phyloP scores from a whole-genome alignment of 1,140 invertebrate genomes.

The Bombus confusus region DNA sequence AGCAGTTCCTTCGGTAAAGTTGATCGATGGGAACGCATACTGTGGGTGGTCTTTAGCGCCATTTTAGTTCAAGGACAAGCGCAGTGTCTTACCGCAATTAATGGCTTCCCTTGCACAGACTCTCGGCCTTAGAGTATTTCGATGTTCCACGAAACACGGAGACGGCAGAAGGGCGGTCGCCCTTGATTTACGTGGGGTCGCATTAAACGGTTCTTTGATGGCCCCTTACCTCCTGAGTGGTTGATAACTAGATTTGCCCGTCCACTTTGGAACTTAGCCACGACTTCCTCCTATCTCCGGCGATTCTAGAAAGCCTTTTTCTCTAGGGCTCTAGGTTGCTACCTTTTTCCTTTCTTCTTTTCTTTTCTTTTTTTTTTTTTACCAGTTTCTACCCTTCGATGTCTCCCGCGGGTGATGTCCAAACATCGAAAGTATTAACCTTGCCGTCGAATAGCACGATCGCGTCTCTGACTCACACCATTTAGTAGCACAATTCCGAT shows the following conservation, averaged over 20 bases:
- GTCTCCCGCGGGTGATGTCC: background rate
- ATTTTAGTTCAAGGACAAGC: constrained; percentile 62
- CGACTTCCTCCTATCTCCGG: constrained; percentile 46
- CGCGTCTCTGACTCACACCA: background rate
- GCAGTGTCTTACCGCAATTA: constrained; percentile 59
- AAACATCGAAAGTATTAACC: background rate
- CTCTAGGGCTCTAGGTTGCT: constrained; percentile 3
- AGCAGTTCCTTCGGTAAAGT: background rate
- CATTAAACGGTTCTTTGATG: constrained; percentile 74
- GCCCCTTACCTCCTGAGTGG: constrained; percentile 72
- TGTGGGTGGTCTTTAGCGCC: constrained; percentile 55
- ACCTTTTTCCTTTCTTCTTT: background rate
- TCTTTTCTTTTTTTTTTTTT: background rate
- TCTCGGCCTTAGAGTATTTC: constrained; percentile 63
- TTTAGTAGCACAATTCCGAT: background rate
- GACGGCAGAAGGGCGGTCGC: constrained; percentile 51
- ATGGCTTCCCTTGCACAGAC: constrained; percentile 55
- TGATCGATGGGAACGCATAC: constrained; percentile 27
- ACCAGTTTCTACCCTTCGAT: background rate
- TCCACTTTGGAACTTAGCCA: constrained; percentile 73
- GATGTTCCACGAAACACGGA: constrained; percentile 62
- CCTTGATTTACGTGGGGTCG: constrained; percentile 68
- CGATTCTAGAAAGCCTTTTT: constrained; percentile 6
- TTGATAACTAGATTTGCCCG: constrained; percentile 75
- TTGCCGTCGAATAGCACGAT: background rate